Conservation (phyloP, 2,888 invertebrate genomes). For the Nineta flava region DNA sequence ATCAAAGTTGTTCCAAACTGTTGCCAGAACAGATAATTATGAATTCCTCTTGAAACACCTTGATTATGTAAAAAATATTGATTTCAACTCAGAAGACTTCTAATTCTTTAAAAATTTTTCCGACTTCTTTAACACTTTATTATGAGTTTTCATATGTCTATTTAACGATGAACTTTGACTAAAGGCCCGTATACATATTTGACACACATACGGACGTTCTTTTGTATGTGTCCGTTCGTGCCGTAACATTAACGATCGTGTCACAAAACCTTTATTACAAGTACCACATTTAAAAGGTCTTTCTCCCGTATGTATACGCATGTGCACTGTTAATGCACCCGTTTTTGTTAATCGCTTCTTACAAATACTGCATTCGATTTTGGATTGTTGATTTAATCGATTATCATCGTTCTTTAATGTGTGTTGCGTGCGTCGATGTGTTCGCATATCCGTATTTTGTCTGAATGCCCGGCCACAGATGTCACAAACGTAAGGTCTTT, state of each 20-base stretch:
- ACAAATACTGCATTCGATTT: conserved; percentile 15
- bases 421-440: conserved; percentile 14
- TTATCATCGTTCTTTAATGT: conserved; percentile 12
- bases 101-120: too few relatives aligned
- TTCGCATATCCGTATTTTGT: conserved; percentile 15
- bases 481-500: conserved; percentile 17
- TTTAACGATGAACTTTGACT: conserved; percentile 22
- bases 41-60: too few relatives aligned
- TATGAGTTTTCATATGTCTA: conserved; percentile 19
- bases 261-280: conserved; percentile 21
- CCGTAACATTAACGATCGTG: conserved; percentile 19
- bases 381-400: too few relatives aligned
- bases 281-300: conserved; percentile 19
- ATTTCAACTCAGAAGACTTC: too few relatives aligned
- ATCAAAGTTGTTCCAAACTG: too few relatives aligned
- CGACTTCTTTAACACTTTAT: conserved; percentile 2
- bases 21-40: too few relatives aligned
- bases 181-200: conserved; percentile 21
- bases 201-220: conserved; percentile 22
- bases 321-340: conserved; percentile 20
- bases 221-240: conserved; percentile 22
- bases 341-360: conserved; percentile 23
- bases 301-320: conserved; percentile 23
- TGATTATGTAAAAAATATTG: too few relatives aligned
- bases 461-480: conserved; percentile 14